These are phyloP conservation scores for Reticulitermes lucifugus DNA, from an alignment of 2,888 invertebrate species.

Conservation along the genomic window DNA sequence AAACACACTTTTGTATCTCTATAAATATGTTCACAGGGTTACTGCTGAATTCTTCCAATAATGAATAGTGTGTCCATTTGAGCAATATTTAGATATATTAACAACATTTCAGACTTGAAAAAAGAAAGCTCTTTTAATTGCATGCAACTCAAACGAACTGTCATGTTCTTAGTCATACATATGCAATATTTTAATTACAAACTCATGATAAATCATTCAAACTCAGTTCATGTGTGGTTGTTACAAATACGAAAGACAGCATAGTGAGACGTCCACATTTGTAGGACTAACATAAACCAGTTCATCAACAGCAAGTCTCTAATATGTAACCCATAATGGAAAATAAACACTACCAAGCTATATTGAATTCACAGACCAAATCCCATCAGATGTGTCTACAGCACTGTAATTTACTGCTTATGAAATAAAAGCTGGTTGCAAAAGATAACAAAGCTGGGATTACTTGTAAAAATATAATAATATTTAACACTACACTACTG, in stretches of 20 bases:
- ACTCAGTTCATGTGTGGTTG: constrained; percentile 3
- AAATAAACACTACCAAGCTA: not conserved
- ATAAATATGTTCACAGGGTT: not conserved
- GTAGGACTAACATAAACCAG: constrained; percentile 9
- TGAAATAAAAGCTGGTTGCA: too few relatives aligned
- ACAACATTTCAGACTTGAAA: not conserved
- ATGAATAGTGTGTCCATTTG: not conserved
- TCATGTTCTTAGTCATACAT: not conserved
- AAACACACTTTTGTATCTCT: not conserved
- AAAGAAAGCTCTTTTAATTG: not conserved
- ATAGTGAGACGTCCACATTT: constrained; percentile 35
- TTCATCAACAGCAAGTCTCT: not conserved
- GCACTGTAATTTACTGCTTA: too few relatives aligned
- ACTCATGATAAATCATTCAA: not conserved
- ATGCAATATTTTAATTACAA: not conserved
- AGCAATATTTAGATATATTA: constrained; percentile 11
- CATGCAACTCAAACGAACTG: not conserved
- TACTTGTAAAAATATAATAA: not conserved
- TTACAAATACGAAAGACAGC: constrained; percentile 22
- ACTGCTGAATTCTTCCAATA: not conserved
- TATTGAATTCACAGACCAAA: not conserved
- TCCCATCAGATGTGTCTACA: not conserved
- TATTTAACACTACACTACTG: too few relatives aligned
- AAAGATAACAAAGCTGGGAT: not conserved
- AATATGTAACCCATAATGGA: not conserved